These are phyloP conservation scores for Leguminivora glycinivorella DNA, from an alignment of 1,140 invertebrate species.

Conservation along the genomic window DNA sequence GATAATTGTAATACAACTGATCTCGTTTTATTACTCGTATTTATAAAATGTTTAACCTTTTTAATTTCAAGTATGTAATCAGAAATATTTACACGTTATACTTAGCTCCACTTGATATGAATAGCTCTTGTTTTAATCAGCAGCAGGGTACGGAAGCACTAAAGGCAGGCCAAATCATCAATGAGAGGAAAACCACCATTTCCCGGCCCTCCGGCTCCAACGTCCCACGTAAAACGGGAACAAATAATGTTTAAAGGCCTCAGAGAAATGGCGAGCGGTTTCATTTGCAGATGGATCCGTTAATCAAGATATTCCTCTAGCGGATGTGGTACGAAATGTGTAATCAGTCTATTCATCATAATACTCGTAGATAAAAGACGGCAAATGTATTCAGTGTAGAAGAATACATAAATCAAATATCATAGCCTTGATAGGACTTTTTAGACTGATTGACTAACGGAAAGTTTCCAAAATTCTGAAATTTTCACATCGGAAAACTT, in stretches of 20 bases:
- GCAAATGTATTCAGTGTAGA: not conserved
- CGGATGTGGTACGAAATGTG: constrained; percentile 30
- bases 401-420: too few species aligned
- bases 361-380: not conserved
- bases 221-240: constrained; percentile 9
- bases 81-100: not conserved
- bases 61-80: not conserved
- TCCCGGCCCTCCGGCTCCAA: not conserved
- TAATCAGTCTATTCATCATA: constrained; percentile 24
- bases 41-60: too few species aligned
- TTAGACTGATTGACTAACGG: too few species aligned
- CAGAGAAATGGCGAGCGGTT: constrained; percentile 20
- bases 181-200: constrained; percentile 9
- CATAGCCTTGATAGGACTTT: too few species aligned
- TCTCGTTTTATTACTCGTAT: too few species aligned
- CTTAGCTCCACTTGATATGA: not conserved
- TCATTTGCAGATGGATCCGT: constrained; percentile 28
- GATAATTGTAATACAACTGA: too few species aligned
- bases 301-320: constrained; percentile 39
- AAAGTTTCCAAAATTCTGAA: too few species aligned
- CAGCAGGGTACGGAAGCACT: not conserved
- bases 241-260: constrained; percentile 22
- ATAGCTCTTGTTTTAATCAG: constrained; percentile 4
- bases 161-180: constrained; percentile 11
- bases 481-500: too few species aligned